Evolutionary conservation across 2,113 vertebrate genomes (phyloP).

Genomic region (Dinomys branickii): DNA sequence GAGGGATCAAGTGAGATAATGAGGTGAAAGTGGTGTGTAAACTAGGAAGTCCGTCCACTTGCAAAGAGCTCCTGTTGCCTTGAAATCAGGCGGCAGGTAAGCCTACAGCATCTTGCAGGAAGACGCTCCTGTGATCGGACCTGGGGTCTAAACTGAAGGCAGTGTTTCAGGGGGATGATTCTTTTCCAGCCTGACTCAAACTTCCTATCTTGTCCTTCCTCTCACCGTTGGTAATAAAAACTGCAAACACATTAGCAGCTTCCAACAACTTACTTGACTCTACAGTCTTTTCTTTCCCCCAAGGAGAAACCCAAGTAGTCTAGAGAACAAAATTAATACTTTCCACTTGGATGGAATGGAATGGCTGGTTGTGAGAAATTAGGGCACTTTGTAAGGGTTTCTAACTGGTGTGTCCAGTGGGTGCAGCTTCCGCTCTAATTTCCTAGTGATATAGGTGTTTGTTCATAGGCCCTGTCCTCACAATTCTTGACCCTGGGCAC

Average conservation of each 20-base stretch:
- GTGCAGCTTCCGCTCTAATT: background rate
- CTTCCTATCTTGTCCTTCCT: background rate
- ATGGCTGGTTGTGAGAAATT: background rate
- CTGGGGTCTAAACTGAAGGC: background rate
- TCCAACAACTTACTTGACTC: background rate
- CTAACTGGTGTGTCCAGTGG: rapidly evolving
- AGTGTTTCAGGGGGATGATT: background rate
- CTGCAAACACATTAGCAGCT: background rate
- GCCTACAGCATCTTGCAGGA: background rate
- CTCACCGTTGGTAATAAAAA: background rate
- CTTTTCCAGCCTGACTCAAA: constrained; percentile 14
- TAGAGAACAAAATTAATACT: background rate
- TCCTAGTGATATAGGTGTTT: background rate
- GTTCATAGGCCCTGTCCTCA: background rate
- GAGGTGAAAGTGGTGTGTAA: background rate
- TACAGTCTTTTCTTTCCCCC: background rate
- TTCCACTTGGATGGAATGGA: background rate
- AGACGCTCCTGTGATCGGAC: background rate
- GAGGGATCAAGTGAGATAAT: constrained; percentile 25
- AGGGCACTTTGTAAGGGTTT: background rate
- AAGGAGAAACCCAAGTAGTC: background rate
- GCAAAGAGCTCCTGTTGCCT: background rate
- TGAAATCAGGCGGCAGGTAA: background rate
- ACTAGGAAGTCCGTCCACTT: background rate
- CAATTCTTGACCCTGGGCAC: background rate